Evolutionary conservation across 2,888 invertebrate genomes (phyloP).

Genomic region (Ligdia adustata): DNA sequence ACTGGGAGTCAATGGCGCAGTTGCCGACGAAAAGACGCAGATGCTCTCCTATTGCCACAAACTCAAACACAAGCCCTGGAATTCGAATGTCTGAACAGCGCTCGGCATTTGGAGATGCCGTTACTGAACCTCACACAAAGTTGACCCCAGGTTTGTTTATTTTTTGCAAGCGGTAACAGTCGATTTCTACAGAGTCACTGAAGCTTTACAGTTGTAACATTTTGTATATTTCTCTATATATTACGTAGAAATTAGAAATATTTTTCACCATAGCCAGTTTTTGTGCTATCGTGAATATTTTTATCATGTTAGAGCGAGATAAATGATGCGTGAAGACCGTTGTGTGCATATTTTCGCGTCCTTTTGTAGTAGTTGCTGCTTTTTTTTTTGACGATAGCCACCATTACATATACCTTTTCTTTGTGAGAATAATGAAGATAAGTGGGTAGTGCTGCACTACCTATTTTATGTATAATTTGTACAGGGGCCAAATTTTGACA

Average conservation of each 20-base stretch:
- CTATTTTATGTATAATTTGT: too few species aligned
- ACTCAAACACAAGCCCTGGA: constrained; percentile 78
- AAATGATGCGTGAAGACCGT: constrained; percentile 66
- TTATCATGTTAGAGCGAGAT: constrained; percentile 74
- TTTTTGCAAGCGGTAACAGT: constrained; percentile 33
- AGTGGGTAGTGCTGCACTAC: too few species aligned
- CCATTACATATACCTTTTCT: constrained; percentile 29
- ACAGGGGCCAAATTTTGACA: too few species aligned
- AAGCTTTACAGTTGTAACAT: constrained; percentile 1
- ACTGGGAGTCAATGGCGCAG: constrained; percentile 97
- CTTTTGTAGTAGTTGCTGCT: constrained; percentile 57
- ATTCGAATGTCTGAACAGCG: constrained; percentile 82
- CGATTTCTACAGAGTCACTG: not conserved
- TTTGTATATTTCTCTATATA: not conserved
- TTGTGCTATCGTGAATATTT: constrained; percentile 70
- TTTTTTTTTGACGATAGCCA: constrained; percentile 29
- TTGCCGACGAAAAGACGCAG: constrained; percentile 95
- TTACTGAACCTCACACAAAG: constrained; percentile 88
- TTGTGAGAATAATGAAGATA: constrained; percentile 27
- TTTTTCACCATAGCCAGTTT: constrained; percentile 66
- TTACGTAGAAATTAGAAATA: too few species aligned
- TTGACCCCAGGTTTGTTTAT: constrained; percentile 93
- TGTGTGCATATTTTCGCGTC: constrained; percentile 62
- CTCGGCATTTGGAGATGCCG: constrained; percentile 93
- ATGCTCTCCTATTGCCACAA: constrained; percentile 93